Evolutionary conservation across 1,140 invertebrate species (phyloP), one percentile per base, ranked within the genome.

Genomic region (Oryctes rhinoceros): DNA sequence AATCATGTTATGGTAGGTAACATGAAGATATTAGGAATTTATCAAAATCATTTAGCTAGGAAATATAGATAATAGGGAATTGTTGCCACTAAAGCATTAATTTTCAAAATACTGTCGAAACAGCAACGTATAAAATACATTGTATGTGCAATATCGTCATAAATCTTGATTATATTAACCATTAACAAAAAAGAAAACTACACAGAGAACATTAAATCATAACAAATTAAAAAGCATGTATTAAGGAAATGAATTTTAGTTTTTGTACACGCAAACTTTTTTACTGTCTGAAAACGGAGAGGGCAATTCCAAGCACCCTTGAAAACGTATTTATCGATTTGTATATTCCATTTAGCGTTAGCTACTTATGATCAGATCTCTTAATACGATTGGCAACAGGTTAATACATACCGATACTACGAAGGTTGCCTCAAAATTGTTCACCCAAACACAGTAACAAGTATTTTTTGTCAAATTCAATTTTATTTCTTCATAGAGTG

Each of bases 221-320:
- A 18, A 53, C 13, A 53, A 53, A 53, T 53, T 53, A 53, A 53
- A 53, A 53, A 30, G 49, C 49, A 15, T 53, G 49, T 48, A 53
- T 53, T 53, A 53, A 53, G 49, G 49, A 53, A 53, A 53, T 53
- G 49, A 53, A 53, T 53, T 53, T 53, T 53, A 53, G 49, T 53
- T 53, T 53, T 53, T 7, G 49, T 3, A 53, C 49, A 53, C 49
- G 49, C 49, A 4, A 53, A 18, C 49, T 18, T 53, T 13, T 18
- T 53, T 53, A 1, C 39, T 44, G 5, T 44, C 39, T 44, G 39
- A 10, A 44, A 10, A 10, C 2, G 9, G 39, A 5, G 39, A 4
- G 39, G 39, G 39, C 9, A 13, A 53, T 53, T 53, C 49, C 13
- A 18, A 53, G 5, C 5, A 5, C 39, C 39, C 39, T 13, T 9